These are phyloP conservation scores for Passer domesticus DNA, from an alignment of 2,113 vertebrate species.

Conservation along the genomic window DNA sequence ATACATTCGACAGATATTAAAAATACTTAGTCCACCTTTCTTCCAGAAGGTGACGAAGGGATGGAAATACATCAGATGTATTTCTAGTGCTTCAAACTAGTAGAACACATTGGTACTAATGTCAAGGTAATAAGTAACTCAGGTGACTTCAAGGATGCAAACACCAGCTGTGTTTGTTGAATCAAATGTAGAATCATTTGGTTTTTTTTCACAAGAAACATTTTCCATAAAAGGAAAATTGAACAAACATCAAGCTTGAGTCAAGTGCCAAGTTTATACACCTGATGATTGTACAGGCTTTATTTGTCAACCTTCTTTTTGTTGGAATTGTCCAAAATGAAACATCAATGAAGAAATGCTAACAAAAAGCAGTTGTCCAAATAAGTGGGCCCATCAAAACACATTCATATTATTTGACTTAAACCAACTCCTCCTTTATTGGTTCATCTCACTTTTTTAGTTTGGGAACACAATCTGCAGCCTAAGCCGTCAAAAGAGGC, in stretches of 20 bases:
- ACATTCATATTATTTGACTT: not conserved
- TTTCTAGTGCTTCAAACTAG: not conserved
- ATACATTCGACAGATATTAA: not conserved
- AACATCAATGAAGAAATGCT: not conserved
- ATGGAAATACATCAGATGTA: not conserved
- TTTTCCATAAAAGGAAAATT: not conserved
- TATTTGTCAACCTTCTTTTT: not conserved
- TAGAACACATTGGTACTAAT: not conserved
- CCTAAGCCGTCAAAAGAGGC: not conserved
- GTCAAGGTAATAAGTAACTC: not conserved
- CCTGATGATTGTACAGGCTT: not conserved
- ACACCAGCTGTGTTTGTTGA: not conserved
- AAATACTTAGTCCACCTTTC: not conserved
- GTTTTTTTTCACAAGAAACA: not conserved
- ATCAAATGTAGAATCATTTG: not conserved
- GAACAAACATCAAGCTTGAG: not conserved
- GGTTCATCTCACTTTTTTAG: not conserved
- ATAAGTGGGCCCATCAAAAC: not conserved
- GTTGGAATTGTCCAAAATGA: not conserved
- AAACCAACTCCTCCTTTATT: not conserved
- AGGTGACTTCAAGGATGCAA: not conserved
- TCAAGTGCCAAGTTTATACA: not conserved
- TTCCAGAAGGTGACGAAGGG: not conserved
- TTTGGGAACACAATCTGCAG: not conserved
- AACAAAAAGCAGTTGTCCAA: constrained; percentile 3